Conservation (phyloP, 2,797 vertebrate species). For the Capromys pilorides region DNA sequence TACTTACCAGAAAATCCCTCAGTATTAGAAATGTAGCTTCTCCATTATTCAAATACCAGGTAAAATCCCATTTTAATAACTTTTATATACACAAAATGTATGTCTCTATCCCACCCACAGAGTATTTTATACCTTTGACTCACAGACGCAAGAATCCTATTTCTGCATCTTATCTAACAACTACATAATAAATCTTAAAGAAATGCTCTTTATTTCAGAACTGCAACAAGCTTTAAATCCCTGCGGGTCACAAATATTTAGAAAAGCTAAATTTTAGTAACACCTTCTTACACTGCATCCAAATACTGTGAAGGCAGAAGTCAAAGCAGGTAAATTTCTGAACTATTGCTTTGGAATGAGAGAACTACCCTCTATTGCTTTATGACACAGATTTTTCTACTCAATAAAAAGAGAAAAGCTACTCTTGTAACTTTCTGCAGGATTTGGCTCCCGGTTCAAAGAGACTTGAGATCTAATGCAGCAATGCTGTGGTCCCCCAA, state of each 20-base stretch:
- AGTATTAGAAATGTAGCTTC: constrained; percentile 62
- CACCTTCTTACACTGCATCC: constrained; percentile 35
- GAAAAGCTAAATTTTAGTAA: constrained; percentile 66
- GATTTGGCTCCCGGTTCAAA: constrained; percentile 68
- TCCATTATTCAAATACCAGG: constrained; percentile 62
- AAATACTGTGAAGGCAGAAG: constrained; percentile 51
- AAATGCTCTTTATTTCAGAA: constrained; percentile 55
- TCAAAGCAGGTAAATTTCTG: constrained; percentile 49
- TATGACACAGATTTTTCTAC: constrained; percentile 62
- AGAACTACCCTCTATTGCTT: constrained; percentile 52
- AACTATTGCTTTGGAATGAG: constrained; percentile 52
- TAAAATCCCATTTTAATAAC: constrained; percentile 68
- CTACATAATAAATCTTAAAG: constrained; percentile 39
- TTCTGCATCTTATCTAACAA: constrained; percentile 36
- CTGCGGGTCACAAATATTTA: constrained; percentile 56
- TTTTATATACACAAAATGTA: constrained; percentile 46
- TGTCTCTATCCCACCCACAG: constrained; percentile 40
- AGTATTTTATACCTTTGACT: constrained; percentile 53
- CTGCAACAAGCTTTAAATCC: constrained; percentile 55
- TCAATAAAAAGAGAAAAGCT: constrained; percentile 58
- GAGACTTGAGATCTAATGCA: constrained; percentile 71
- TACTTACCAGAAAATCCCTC: constrained; percentile 59
- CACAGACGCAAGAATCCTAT: constrained; percentile 47
- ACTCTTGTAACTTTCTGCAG: constrained; percentile 33
- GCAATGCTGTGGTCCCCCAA: constrained; percentile 67